Evolutionary conservation across 2,888 invertebrate genomes (phyloP).

Genomic region (Melikaiella ostensackeni): DNA sequence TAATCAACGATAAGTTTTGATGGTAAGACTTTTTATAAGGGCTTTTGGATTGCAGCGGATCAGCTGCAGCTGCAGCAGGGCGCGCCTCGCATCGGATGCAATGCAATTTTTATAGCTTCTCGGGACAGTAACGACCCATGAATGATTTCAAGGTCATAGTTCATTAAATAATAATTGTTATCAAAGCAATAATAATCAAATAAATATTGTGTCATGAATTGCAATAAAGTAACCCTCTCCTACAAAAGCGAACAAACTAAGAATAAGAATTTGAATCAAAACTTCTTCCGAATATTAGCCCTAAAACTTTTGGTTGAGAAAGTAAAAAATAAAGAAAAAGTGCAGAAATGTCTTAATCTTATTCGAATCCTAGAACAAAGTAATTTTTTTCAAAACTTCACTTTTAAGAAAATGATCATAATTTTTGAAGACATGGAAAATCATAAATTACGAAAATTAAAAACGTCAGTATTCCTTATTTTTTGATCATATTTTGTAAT

Average conservation of each 20-base stretch:
- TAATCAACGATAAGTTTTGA: constrained; percentile 10
- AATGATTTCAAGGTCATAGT: neutral
- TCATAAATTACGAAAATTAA: too few species aligned
- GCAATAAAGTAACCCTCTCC: neutral
- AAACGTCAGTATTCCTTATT: too few species aligned
- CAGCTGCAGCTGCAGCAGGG: neutral
- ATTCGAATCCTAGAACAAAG: too few species aligned
- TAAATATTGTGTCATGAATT: neutral
- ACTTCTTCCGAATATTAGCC: neutral
- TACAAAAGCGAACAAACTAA: neutral
- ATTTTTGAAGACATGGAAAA: too few species aligned
- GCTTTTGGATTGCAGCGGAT: neutral
- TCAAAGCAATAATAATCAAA: neutral
- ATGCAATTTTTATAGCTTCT: constrained; percentile 4
- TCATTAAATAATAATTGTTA: neutral
- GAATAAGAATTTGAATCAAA: neutral
- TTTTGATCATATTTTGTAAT: too few species aligned
- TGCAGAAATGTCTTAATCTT: too few species aligned
- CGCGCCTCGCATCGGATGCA: too few species aligned
- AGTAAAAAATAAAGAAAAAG: too few species aligned
- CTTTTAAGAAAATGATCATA: too few species aligned
- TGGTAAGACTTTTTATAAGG: neutral
- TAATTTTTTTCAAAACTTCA: too few species aligned
- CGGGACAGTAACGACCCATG: neutral
- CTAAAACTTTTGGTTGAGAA: too few species aligned